These are phyloP conservation scores for Meganola albula DNA, from an alignment of 2,888 invertebrate genomes.

Conservation along the genomic window DNA sequence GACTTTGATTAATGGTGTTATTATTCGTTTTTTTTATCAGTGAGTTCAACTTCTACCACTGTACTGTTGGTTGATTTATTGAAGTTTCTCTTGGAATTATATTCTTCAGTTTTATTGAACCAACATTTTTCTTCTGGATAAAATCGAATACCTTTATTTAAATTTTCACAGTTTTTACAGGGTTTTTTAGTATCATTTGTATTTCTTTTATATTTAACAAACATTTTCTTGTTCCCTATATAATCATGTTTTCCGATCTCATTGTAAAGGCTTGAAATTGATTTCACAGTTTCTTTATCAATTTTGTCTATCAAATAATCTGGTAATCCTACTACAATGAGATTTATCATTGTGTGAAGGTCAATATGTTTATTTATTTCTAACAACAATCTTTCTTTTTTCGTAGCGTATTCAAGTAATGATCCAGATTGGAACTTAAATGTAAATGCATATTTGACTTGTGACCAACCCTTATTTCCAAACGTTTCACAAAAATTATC, in stretches of 20 bases:
- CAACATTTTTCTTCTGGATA: background rate
- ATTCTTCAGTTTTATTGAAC: background rate
- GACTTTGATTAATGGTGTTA: background rate
- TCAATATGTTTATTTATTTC: conserved; percentile 15
- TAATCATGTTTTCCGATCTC: background rate
- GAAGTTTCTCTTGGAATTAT: background rate
- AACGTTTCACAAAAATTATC: conserved; percentile 19
- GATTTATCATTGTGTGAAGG: conserved; percentile 12
- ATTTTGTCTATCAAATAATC: conserved; percentile 3
- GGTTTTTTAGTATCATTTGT: background rate
- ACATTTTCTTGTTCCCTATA: background rate
- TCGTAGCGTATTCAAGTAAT: conserved; percentile 20
- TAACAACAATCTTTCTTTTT: conserved; percentile 19
- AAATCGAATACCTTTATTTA: background rate
- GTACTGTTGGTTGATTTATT: background rate
- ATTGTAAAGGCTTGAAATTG: conserved; percentile 1
- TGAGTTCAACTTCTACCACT: background rate
- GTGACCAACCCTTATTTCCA: conserved; percentile 22
- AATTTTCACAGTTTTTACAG: background rate
- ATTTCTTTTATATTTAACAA: background rate
- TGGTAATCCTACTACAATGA: conserved; percentile 10
- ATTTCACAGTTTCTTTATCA: conserved; percentile 1
- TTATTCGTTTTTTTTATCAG: background rate
- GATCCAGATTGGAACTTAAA: conserved; percentile 20
- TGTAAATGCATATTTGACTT: conserved; percentile 19